phyloP scores from a whole-genome alignment of 1,140 invertebrate species.

The Euura lappo region DNA sequence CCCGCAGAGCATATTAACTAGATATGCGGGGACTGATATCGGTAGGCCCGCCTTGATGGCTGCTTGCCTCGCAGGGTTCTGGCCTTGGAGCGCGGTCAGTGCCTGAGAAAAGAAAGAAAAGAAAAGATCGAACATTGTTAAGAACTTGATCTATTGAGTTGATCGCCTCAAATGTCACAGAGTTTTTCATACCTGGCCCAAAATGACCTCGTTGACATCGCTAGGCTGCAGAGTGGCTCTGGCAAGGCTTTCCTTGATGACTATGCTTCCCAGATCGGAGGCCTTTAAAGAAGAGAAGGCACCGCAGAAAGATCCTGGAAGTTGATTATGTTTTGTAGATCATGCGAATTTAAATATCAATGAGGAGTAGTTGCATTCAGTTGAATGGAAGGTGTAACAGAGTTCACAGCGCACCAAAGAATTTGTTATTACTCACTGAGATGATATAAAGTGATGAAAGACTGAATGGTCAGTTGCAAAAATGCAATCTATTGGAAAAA shows the following conservation, averaged over 20 bases:
- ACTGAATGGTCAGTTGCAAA: too few relatives aligned
- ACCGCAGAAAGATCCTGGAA: constrained; percentile 75
- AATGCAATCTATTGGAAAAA: too few relatives aligned
- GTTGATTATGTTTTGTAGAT: too few relatives aligned
- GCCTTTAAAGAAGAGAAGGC: constrained; percentile 71
- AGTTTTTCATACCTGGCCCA: constrained; percentile 75
- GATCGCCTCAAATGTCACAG: too few relatives aligned
- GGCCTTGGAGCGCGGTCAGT: constrained; percentile 76
- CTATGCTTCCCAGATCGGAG: constrained; percentile 76
- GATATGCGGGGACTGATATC: constrained; percentile 72
- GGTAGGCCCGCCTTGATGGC: constrained; percentile 80
- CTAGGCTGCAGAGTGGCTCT: constrained; percentile 67
- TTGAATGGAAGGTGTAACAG: too few relatives aligned
- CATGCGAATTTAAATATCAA: too few relatives aligned
- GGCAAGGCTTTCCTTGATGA: constrained; percentile 75
- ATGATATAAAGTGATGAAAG: too few relatives aligned
- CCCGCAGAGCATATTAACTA: constrained; percentile 87
- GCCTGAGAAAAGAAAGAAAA: constrained; percentile 58
- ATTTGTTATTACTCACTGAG: too few relatives aligned
- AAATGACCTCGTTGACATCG: constrained; percentile 83
- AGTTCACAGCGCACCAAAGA: too few relatives aligned
- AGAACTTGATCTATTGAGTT: too few relatives aligned
- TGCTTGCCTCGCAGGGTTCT: constrained; percentile 87
- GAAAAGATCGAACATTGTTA: constrained; percentile 9
- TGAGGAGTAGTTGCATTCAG: too few relatives aligned